Evolutionary conservation across 2,113 vertebrate species (phyloP).

Genomic region (Eclectus roratus): DNA sequence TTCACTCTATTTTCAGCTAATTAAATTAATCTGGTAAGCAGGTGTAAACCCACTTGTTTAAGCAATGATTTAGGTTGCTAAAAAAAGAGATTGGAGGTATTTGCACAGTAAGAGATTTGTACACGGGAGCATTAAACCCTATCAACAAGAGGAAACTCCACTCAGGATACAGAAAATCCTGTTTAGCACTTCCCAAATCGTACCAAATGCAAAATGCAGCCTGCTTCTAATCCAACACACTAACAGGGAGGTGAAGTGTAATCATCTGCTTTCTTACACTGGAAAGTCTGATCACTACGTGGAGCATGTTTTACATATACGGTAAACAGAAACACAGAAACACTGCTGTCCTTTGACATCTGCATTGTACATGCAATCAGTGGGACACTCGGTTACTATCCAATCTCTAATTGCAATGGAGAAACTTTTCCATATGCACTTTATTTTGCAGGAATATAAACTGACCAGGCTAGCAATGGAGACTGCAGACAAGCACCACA

Average conservation of each 20-base stretch:
- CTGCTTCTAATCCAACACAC: background rate
- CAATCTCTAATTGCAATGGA: background rate
- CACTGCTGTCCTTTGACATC: background rate
- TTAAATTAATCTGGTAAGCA: constrained; percentile 88
- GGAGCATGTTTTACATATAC: background rate
- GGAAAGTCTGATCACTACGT: background rate
- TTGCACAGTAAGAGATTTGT: constrained; percentile 58
- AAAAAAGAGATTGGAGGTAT: constrained; percentile 47
- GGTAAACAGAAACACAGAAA: background rate
- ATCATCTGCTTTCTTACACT: background rate
- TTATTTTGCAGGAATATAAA: background rate
- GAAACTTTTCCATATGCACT: background rate
- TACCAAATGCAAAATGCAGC: background rate
- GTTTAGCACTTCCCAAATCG: constrained; percentile 58
- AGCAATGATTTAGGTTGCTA: constrained; percentile 73
- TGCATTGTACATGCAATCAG: background rate
- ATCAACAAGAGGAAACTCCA: constrained; percentile 59
- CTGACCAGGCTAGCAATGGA: background rate
- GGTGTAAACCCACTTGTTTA: constrained; percentile 83
- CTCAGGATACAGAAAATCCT: constrained; percentile 73
- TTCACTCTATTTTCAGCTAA: constrained; percentile 78
- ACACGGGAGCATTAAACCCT: constrained; percentile 57
- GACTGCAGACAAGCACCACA: background rate
- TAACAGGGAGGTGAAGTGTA: background rate
- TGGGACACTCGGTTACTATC: background rate